phyloP scores from a whole-genome alignment of 2,113 vertebrate genomes.

The Pterophyllum scalare region DNA sequence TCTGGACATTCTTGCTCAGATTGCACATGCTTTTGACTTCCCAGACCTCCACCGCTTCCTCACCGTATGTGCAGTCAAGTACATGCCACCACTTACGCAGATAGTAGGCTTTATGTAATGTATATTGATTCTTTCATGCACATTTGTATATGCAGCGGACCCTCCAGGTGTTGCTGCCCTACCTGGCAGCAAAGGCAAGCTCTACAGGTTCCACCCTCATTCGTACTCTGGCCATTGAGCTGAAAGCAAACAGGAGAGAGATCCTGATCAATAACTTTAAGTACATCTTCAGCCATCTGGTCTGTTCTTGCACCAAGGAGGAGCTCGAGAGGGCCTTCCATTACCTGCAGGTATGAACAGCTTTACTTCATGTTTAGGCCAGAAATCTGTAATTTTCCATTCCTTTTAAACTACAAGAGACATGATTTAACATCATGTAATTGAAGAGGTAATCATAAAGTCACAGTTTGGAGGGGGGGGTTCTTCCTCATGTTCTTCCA shows the following conservation, averaged over 20 bases:
- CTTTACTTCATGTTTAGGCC: neutral
- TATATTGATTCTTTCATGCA: neutral
- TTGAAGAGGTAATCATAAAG: neutral
- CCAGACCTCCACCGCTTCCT: conserved; percentile 96
- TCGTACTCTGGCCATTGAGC: conserved; percentile 93
- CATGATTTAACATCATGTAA: neutral
- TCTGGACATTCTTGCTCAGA: conserved; percentile 92
- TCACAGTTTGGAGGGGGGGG: neutral
- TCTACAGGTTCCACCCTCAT: conserved; percentile 91
- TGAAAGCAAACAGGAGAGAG: conserved; percentile 94
- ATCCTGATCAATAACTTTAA: conserved; percentile 99
- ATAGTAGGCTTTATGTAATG: neutral
- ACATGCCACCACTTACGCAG: neutral
- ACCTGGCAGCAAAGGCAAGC: conserved; percentile 96
- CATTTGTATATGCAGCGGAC: conserved; percentile 82
- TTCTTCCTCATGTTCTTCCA: conserved; percentile 53
- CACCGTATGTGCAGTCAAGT: conserved; percentile 81
- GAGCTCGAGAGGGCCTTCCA: conserved; percentile 94
- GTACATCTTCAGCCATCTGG: conserved; percentile 97
- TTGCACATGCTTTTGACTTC: conserved; percentile 97
- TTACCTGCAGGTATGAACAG: conserved; percentile 89
- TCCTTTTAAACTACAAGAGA: neutral
- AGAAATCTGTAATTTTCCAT: neutral
- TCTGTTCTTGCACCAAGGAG: conserved; percentile 97
- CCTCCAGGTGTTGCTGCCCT: conserved; percentile 93